A percentile compares a stretch with the other conserved stretches of the same genome.
phyloP scores from a whole-genome alignment of 2,888 invertebrate genomes.

The Drosophila austrosaltans region DNA sequence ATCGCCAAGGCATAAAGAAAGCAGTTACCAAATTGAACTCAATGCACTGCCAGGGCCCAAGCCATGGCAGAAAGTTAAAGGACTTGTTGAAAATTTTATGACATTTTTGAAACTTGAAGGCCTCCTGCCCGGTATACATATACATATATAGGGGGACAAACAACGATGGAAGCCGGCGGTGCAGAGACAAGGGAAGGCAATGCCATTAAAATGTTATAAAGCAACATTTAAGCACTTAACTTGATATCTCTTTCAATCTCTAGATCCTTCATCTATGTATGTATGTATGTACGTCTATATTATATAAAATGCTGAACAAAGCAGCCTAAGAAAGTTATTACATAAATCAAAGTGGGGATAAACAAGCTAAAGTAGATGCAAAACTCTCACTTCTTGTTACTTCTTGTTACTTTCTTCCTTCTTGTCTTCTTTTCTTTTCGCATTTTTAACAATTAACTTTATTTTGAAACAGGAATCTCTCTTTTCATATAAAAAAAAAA shows the following conservation, averaged over 20 bases:
- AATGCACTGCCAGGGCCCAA: conserved; percentile 46
- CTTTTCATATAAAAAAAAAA: background rate
- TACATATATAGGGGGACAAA: too few relatives aligned
- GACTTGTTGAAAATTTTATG: conserved; percentile 77
- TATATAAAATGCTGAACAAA: conserved; percentile 35
- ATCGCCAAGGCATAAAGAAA: conserved; percentile 54
- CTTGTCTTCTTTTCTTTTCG: conserved; percentile 26
- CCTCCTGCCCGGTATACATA: background rate
- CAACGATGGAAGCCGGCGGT: too few relatives aligned
- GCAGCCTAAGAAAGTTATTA: conserved; percentile 56
- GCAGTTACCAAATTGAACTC: conserved; percentile 61
- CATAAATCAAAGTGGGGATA: conserved; percentile 29
- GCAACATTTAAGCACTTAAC: conserved; percentile 74
- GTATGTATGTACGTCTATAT: conserved; percentile 23
- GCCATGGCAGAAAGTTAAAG: conserved; percentile 47
- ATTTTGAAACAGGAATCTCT: conserved; percentile 17
- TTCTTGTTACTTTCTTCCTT: conserved; percentile 21
- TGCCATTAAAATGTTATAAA: conserved; percentile 76
- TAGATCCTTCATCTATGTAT: conserved; percentile 54
- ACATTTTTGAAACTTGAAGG: conserved; percentile 67
- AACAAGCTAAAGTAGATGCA: conserved; percentile 5
- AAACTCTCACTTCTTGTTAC: conserved; percentile 27
- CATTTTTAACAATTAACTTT: conserved; percentile 66
- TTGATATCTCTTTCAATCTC: conserved; percentile 72
- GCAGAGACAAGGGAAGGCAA: conserved; percentile 4